Evolutionary conservation across 2,113 vertebrate genomes (phyloP).

Genomic region (Girardinichthys multiradiatus): DNA sequence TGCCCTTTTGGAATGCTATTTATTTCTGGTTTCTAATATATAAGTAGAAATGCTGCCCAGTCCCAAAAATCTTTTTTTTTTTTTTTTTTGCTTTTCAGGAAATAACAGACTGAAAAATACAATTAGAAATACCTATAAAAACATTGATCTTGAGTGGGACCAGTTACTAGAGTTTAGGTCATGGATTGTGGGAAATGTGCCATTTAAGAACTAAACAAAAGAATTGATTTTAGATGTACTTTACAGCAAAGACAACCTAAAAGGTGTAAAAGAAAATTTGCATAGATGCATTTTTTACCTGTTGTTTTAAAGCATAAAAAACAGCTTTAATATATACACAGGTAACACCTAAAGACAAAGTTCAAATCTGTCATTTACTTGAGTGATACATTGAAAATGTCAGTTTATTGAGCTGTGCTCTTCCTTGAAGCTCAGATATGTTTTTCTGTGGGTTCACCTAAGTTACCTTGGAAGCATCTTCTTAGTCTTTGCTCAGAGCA

Average conservation of each 20-base stretch:
- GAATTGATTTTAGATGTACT: background rate
- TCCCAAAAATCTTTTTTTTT: background rate
- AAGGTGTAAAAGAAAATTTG: background rate
- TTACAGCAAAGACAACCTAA: background rate
- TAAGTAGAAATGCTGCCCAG: background rate
- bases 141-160: no score
- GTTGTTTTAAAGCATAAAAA: background rate
- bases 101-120: no score
- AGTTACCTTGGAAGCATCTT: slow-evolving; percentile 36
- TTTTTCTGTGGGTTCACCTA: slow-evolving; percentile 12
- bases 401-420: slow-evolving; percentile 12
- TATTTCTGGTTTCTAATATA: background rate
- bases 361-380: slow-evolving; percentile 7
- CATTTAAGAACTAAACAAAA: background rate
- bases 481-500: slow-evolving; percentile 31
- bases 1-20: background rate
- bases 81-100: no score
- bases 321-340: background rate
- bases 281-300: background rate
- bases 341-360: slow-evolving; percentile 18
- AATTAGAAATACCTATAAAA: no score
- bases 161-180: no score
- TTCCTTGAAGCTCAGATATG: slow-evolving; percentile 19
- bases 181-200: background rate
- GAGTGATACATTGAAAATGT: slow-evolving; percentile 16